Base-by-base conservation (phyloP, 2,797 vertebrate genomes). In the Galaxias olidus region DNA sequence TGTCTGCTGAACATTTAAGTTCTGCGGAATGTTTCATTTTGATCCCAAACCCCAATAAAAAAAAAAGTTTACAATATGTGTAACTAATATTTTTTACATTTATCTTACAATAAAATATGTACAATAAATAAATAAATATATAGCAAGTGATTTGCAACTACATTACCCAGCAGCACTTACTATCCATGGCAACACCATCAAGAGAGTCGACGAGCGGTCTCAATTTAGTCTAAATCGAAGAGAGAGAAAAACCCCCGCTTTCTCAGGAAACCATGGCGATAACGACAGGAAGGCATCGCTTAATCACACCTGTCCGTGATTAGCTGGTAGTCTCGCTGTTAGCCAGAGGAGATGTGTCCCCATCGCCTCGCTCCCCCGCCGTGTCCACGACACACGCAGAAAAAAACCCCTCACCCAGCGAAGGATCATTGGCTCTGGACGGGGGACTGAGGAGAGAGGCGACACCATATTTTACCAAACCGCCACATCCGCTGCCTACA, bases 121-220 rank as follows among this genome's bases (percentile, higher is more conserved):
- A n/a, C n/a, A 6, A 30, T 2, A 30, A 30, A 30, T 30, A 30
- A 30, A 6, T 30, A 30, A 30, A 30, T 30, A 30, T 30, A 30
- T 6, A 30, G 49, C 49, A 40, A 20, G 30, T 14, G 53, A n/a
- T 40, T 55, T 14, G 19, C 20, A 40, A 20, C 18, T n/a, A 10
- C 17, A 57, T 14, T 51, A 15, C 69, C 65, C 58, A 65, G 46
- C 65, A 66, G 52, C 49, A 57, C 66, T 12, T 69, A 57, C 51
- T 67, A 74, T 64, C 66, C 63, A 65, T 15, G 10, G 15, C 11
- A 9, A 20, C 9, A 47, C 59, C 5, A 58, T 61, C 48, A 30
- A 30, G 30, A 30, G 2, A 30, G 30, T 30, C 30, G 30, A 30
- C 6, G 30, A 30, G 6, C 3, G 30, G 30, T 6, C 30, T 30